Evolutionary conservation across 1,140 invertebrate species (phyloP), one percentile per base, ranked within the genome.

Genomic region (Pachypeltis micranthus): DNA sequence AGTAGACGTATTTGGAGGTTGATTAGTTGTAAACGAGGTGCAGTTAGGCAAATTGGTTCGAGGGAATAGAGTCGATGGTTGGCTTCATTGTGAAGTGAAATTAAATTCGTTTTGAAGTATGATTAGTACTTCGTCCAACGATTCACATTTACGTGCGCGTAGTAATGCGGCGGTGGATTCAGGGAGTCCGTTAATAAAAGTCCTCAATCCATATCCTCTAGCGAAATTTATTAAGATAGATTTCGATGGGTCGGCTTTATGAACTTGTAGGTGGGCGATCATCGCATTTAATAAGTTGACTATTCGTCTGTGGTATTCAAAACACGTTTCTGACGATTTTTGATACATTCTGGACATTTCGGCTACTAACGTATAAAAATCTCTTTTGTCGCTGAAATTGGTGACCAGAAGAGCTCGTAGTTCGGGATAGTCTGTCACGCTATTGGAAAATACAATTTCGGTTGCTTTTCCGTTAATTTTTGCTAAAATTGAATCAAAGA

Each of bases 101-200:
- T 54, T 12, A 25, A 47, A 27, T 24, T 1, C 28, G 28, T 51
- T 51, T 44, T 64, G 44, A 1, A 1, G 16, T 56, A 23, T 61
- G 21, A 28, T 14, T 55, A 54, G 24, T 54, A 14, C 39, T 66
- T 60, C 58, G 51, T 56, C 57, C 29, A 31, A 39, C 21, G n/a
- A 26, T 31, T 26, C 29, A 10, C 21, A 39, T 12, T 62, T 7
- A 21, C 24, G 51, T 12, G 7, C 24, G 4, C 51, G 7, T n/a
- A n/a, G 24, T 12, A n/a, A 21, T 10, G 34, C 34, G 34, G 34
- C 34, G 7, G 34, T 39, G 7, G 34, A 10, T 39, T 39, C 34
- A n/a, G 34, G 34, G 7, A 39, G 34, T 39, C 34, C 34, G 34
- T 39, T 39, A 39, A 39, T 39, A n/a, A 10, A 39, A n/a, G n/a